Base-by-base conservation (phyloP, 92 coral and sea anemone species). In the Pocillopora meandrina region DNA sequence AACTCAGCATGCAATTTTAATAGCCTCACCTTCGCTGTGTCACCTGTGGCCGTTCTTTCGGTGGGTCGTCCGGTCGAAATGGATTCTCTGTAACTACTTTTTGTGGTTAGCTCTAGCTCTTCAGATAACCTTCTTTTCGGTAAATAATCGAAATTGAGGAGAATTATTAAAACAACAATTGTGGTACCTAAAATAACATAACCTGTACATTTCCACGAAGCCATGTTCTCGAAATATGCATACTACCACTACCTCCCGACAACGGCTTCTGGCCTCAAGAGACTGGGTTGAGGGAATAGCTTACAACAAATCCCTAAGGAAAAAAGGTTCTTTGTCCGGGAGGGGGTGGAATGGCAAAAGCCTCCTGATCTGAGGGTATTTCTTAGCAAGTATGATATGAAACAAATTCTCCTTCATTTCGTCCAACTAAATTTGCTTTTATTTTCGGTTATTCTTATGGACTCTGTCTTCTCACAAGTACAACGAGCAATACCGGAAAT, bases 121-220 rank as follows among this genome's bases (percentile, higher is more conserved):
- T 80, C 79, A 33, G 81, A 65, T 10, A 79, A 83, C 68, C 69
- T 81, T 73, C 94, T 67, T 55, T 82, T 85, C 75, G 94, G 94
- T 59, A 91, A 79, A 84, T 76, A 85, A 65, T 86, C 92, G 73
- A 91, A 91, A 78, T 91, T 91, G n/a, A 91, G 90, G 13, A 91
- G 67, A 72, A 91, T 81, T 61, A 88, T 75, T 57, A 91, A 71
- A 68, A 88, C 76, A 52, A 85, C 19, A 33, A 85, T 62, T 18
- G 59, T 70, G 66, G 71, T 52, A 31, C 82, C 91, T 56, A 85
- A 57, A 69, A 90, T 63, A 26, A 65, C 87, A 67, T 88, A 91
- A 2, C 60, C 84, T 0, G 62, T 87, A 56, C 76, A 76, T 69
- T 81, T 88, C 90, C 92, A 85, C 69, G 90, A 77, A 87, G 94